Percentiles rank a stretch among this genome's conserved stretches.
phyloP scores from a whole-genome alignment of 2,797 vertebrate species.

The Pitangus sulphuratus region DNA sequence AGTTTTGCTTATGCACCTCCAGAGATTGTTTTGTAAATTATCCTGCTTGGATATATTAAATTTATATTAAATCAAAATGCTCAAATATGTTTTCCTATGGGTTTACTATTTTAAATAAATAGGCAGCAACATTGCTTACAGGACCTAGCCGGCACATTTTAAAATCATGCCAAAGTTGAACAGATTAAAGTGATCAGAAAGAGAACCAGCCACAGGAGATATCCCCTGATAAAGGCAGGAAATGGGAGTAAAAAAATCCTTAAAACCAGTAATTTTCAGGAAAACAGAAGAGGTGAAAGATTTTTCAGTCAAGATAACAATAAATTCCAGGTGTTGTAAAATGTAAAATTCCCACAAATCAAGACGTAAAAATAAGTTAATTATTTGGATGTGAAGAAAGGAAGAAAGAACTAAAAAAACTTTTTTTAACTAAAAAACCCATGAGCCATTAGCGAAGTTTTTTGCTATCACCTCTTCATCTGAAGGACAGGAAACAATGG shows the following conservation, averaged over 20 bases:
- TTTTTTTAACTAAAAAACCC: neutral
- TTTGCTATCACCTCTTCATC: neutral
- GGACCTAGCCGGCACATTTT: slow-evolving; percentile 1
- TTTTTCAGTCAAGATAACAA: neutral
- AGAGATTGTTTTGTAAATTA: slow-evolving; percentile 73
- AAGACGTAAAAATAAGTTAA: neutral
- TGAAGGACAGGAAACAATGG: neutral
- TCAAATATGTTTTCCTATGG: slow-evolving; percentile 39
- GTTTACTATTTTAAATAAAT: slow-evolving; percentile 44
- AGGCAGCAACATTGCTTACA: slow-evolving; percentile 24
- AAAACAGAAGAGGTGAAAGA: neutral
- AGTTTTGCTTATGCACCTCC: slow-evolving; percentile 72
- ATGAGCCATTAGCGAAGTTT: neutral
- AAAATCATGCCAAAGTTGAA: neutral
- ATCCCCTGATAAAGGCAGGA: neutral
- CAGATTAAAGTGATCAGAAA: neutral
- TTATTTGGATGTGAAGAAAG: neutral
- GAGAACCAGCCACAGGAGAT: neutral
- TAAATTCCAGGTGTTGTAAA: neutral
- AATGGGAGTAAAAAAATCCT: slow-evolving; percentile 1
- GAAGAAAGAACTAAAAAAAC: neutral
- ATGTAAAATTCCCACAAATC: neutral
- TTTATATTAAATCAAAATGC: slow-evolving; percentile 52
- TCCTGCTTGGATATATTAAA: slow-evolving; percentile 10
- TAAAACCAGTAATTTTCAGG: neutral